phyloP scores from a whole-genome alignment of 1,140 invertebrate species.

The Mya arenaria region DNA sequence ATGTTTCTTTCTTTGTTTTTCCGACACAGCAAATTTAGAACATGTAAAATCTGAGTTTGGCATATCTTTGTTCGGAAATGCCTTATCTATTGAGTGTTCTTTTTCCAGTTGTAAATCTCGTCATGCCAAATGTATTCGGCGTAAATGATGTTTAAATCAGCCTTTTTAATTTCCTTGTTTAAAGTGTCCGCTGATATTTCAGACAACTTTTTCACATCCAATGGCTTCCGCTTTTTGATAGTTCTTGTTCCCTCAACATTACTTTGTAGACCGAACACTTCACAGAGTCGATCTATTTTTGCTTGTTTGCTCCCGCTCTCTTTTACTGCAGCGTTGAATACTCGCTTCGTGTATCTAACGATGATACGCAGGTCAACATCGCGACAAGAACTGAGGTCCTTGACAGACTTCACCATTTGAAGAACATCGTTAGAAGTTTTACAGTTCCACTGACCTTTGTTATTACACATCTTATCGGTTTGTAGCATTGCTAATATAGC shows the following conservation, averaged over 20 bases:
- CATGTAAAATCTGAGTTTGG: too few relatives aligned
- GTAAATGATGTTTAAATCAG: background rate
- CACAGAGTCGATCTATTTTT: background rate
- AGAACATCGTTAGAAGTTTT: background rate
- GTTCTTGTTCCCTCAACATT: background rate
- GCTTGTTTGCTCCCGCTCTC: background rate
- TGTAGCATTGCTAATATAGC: background rate
- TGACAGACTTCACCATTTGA: background rate
- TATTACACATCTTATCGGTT: background rate
- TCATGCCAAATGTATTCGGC: too few relatives aligned
- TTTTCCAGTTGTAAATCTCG: too few relatives aligned
- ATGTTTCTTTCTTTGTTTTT: too few relatives aligned
- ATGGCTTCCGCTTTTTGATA: background rate
- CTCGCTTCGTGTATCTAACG: background rate
- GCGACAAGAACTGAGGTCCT: background rate
- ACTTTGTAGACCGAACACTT: background rate
- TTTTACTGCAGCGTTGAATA: background rate
- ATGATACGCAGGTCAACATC: slow-evolving; percentile 6
- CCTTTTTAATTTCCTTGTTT: background rate
- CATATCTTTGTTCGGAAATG: too few relatives aligned
- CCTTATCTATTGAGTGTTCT: too few relatives aligned
- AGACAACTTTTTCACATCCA: background rate
- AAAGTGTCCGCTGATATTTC: background rate
- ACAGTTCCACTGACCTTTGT: background rate
- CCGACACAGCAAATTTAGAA: too few relatives aligned